Evolutionary conservation across 2,888 invertebrate genomes (phyloP), one percentile per base, ranked within the genome.

Genomic region (Helleia helle): DNA sequence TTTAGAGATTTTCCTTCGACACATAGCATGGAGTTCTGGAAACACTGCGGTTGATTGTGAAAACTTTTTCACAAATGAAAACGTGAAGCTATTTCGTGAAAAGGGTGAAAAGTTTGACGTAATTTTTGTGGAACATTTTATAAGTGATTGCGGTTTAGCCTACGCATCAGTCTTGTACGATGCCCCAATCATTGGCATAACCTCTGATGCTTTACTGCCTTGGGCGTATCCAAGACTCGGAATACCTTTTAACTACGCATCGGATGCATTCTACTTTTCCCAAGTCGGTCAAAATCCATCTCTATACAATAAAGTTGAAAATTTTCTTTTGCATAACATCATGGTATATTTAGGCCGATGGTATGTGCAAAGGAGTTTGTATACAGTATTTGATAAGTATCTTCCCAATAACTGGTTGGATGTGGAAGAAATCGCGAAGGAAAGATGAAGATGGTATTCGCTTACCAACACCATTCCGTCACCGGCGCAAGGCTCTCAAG

Each of bases 381-480:
- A 72, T 46, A 54, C 59, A 2, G 55, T 72, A 25, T 72, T 87
- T 15, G 55, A 58, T 4, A 55, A 71, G 36, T 57, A 80, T 46
- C 57, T 84, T 7, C 87, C 86, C 0, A 63, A 76, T 9, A 63
- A 77, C 43, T 45, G 70, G 12, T 71, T 87, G 5, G 74, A 85
- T 24, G 62, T 88, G 4, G 74, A 71, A n/a, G 73, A 74, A 24
- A 58, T 87, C 29, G 70, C 58, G 0, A 80, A 63, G 40, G 75
- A 87, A 9, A 65, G 37, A 80, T 87, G 28, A 86, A 86, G 28
- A 71, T 89, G 49, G 56, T 89, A 42, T 71, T 90, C 42, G 71
- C 86, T 0, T 89, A 90, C 54, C 88, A 88, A 29, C 90, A 91
- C 55, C 87, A 81, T 45, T 85, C 88, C 0, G 54, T 89, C 12